These are phyloP conservation scores for Heliconius eleuchia DNA, from an alignment of 1,140 invertebrate species.

Conservation along the genomic window DNA sequence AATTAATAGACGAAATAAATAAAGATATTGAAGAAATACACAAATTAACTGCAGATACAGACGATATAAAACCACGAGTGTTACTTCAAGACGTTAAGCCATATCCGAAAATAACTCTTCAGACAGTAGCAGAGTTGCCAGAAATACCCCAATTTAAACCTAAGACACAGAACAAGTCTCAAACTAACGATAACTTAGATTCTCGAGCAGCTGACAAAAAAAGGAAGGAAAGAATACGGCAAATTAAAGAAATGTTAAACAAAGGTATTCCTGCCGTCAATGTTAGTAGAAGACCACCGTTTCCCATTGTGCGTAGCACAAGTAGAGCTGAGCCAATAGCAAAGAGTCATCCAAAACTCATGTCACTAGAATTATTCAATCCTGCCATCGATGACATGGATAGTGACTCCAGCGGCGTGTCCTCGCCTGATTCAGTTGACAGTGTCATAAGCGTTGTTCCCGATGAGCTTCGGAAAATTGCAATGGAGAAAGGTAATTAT, in stretches of 20 bases:
- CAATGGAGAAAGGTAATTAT: slow-evolving; percentile 72
- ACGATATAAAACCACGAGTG: slow-evolving; percentile 71
- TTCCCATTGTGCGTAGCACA: slow-evolving; percentile 84
- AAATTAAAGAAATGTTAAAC: slow-evolving; percentile 86
- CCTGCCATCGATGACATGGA: slow-evolving; percentile 95
- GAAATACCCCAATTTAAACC: slow-evolving; percentile 83
- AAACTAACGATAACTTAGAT: slow-evolving; percentile 66
- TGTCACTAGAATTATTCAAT: slow-evolving; percentile 93
- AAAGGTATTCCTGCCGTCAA: slow-evolving; percentile 68
- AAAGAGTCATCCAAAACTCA: slow-evolving; percentile 84
- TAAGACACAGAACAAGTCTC: slow-evolving; percentile 62
- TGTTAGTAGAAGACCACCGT: slow-evolving; percentile 83
- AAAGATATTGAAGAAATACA: slow-evolving; percentile 81
- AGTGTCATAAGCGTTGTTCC: slow-evolving; percentile 89
- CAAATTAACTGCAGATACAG: slow-evolving; percentile 76
- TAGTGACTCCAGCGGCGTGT: slow-evolving; percentile 92
- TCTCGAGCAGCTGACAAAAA: slow-evolving; percentile 71
- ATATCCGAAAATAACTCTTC: slow-evolving; percentile 82
- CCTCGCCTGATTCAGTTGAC: slow-evolving; percentile 92
- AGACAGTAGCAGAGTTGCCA: slow-evolving; percentile 82
- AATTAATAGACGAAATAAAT: slow-evolving; percentile 77
- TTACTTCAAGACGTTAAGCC: slow-evolving; percentile 78
- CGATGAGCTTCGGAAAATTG: slow-evolving; percentile 72
- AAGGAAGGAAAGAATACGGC: slow-evolving; percentile 83
- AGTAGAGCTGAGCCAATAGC: slow-evolving; percentile 78